Evolutionary conservation across 2,113 vertebrate species (phyloP).

Genomic region (Apaloderma vittatum): DNA sequence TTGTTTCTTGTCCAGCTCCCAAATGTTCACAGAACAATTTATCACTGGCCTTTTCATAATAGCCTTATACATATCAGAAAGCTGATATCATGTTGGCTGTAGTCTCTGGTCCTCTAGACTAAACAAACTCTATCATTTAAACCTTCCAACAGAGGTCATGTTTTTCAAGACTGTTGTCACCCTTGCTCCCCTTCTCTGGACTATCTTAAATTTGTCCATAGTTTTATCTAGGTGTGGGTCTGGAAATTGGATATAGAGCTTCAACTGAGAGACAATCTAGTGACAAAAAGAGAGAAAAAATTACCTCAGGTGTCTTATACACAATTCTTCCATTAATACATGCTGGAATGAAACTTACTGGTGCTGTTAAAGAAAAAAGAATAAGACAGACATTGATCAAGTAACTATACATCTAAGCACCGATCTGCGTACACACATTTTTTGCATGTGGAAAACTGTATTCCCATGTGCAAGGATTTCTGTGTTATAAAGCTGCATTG

Average conservation of each 20-base stretch:
- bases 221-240: background rate
- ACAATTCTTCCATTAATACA: background rate
- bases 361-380: background rate
- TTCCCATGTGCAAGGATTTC: background rate
- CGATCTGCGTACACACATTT: background rate
- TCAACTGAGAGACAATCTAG: background rate
- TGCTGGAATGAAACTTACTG: background rate
- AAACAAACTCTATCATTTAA: constrained; percentile 27
- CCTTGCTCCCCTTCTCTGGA: background rate
- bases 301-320: background rate
- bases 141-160: background rate
- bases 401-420: background rate
- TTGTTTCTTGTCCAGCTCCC: background rate
- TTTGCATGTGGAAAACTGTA: background rate
- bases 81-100: background rate
- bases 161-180: background rate
- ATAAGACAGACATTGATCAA: background rate
- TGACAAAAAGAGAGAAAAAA: background rate
- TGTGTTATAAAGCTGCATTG: background rate
- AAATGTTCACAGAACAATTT: background rate
- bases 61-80: background rate
- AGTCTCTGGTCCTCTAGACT: constrained; percentile 13
- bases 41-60: background rate
- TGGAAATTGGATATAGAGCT: background rate
- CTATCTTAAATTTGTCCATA: background rate